These are phyloP conservation scores for Butorides virescens DNA, from an alignment of 2,113 vertebrate species.

Conservation along the genomic window DNA sequence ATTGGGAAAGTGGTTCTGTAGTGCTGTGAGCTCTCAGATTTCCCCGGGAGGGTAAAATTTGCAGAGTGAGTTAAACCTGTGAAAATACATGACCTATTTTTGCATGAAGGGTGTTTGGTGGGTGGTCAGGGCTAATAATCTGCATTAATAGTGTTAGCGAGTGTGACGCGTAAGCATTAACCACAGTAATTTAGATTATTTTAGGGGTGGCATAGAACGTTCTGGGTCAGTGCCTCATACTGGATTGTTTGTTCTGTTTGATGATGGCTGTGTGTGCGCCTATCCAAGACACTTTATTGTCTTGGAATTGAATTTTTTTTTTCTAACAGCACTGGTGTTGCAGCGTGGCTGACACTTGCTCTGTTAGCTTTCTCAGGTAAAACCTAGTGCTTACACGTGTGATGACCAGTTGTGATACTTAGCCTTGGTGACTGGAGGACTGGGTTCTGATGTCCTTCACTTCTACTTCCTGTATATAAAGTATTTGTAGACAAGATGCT, in stretches of 20 bases:
- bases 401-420: not conserved
- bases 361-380: not conserved
- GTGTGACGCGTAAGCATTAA: not conserved
- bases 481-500: not conserved
- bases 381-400: not conserved
- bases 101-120: not conserved
- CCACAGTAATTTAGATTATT: not conserved
- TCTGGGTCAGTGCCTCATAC: not conserved
- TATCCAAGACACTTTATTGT: not conserved
- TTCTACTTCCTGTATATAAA: not conserved
- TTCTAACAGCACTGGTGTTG: not conserved
- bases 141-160: not conserved
- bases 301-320: not conserved
- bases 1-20: not conserved
- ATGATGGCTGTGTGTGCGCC: not conserved
- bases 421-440: not conserved
- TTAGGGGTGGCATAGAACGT: not conserved
- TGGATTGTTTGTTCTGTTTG: not conserved
- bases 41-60: not conserved
- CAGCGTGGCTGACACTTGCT: not conserved
- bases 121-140: not conserved
- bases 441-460: not conserved
- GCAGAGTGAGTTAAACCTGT: not conserved
- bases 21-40: not conserved
- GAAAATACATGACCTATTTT: conserved; percentile 12